Conservation (phyloP, 1,140 invertebrate genomes). For the Drosophila ananassae region DNA sequence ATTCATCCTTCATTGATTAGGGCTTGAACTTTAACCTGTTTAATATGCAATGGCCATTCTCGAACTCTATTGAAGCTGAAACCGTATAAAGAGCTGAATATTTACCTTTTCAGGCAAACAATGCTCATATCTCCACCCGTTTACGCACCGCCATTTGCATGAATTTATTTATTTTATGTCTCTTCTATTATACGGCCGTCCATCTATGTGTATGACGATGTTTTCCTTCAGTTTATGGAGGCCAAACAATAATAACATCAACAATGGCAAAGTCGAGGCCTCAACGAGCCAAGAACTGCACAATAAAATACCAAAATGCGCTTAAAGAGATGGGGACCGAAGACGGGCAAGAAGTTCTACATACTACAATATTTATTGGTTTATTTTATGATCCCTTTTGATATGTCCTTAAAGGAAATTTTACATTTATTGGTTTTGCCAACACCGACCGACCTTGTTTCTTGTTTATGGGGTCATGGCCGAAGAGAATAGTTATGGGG, state of each 20-base stretch:
- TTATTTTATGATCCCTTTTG: conserved; percentile 80
- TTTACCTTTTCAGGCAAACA: conserved; percentile 67
- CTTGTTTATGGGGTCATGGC: conserved; percentile 40
- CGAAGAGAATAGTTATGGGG: conserved; percentile 19
- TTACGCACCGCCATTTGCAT: conserved; percentile 60
- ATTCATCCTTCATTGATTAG: conserved; percentile 26
- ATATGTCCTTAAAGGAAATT: conserved; percentile 80
- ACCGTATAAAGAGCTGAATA: conserved; percentile 50
- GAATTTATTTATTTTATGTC: conserved; percentile 81
- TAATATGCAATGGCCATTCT: conserved; percentile 74
- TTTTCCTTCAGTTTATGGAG: conserved; percentile 49
- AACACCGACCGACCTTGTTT: conserved; percentile 61
- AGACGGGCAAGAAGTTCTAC: conserved; percentile 5
- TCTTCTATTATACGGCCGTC: conserved; percentile 41
- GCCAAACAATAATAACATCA: conserved; percentile 53
- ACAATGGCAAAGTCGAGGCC: conserved; percentile 29
- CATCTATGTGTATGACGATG: conserved; percentile 24
- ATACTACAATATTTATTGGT: conserved; percentile 73
- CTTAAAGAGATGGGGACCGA: neutral
- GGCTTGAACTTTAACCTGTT: conserved; percentile 43
- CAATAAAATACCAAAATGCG: conserved; percentile 67
- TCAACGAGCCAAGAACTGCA: conserved; percentile 63
- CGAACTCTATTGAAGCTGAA: conserved; percentile 49
- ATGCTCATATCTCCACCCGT: conserved; percentile 36
- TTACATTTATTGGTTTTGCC: conserved; percentile 81